phyloP scores from a whole-genome alignment of 2,113 vertebrate species.

The Menidia beryllina region DNA sequence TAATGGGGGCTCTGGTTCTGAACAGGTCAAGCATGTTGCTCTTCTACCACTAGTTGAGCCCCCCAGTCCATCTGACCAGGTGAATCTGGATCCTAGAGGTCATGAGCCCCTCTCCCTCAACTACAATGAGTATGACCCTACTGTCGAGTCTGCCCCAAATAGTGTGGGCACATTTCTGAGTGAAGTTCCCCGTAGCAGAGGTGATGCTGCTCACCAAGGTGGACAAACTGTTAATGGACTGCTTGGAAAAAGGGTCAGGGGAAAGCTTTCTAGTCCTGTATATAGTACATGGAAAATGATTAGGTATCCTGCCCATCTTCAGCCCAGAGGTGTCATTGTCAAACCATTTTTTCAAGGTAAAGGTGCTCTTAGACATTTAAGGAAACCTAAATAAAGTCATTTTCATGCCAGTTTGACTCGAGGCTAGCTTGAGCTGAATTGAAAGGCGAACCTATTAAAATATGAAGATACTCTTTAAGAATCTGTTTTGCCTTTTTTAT shows the following conservation, averaged over 20 bases:
- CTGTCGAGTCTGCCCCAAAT: slow-evolving; percentile 43
- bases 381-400: not conserved
- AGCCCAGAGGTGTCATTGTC: not conserved
- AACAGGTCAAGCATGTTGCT: slow-evolving; percentile 55
- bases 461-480: not conserved
- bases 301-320: not conserved
- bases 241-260: not conserved
- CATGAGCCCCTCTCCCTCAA: slow-evolving; percentile 19
- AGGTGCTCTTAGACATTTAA: not conserved
- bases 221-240: not conserved
- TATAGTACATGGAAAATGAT: not conserved
- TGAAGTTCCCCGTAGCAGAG: slow-evolving; percentile 23
- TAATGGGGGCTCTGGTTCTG: slow-evolving; percentile 36
- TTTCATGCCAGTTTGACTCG: not conserved
- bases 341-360: slow-evolving; percentile 22
- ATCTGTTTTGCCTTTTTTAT: not conserved
- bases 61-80: slow-evolving; percentile 32
- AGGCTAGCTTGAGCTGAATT: slow-evolving; percentile 34
- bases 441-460: slow-evolving; percentile 23
- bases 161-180: slow-evolving; percentile 35
- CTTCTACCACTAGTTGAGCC: slow-evolving; percentile 14
- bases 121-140: slow-evolving; percentile 38
- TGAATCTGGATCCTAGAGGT: slow-evolving; percentile 38
- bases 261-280: not conserved
- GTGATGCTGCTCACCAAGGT: slow-evolving; percentile 31